Percentiles rank a stretch among this genome's conserved stretches.
phyloP scores from a whole-genome alignment of 2,888 invertebrate species.

The Euzophera pinguis region DNA sequence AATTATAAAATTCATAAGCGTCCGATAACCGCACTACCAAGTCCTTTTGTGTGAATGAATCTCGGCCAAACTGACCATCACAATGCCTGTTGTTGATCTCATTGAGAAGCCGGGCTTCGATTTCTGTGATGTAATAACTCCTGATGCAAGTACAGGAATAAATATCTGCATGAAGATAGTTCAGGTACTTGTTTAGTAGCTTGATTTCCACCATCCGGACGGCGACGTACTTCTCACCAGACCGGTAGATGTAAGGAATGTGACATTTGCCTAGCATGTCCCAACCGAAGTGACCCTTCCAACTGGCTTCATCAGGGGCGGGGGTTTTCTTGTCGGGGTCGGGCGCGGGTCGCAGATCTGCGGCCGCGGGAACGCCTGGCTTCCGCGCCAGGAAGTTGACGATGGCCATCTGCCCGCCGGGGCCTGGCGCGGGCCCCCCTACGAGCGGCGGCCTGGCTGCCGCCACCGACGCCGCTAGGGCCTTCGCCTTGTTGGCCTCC shows the following conservation, averaged over 20 bases:
- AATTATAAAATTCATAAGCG: constrained; percentile 93
- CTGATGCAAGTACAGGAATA: constrained; percentile 95
- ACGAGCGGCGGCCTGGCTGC: constrained; percentile 70
- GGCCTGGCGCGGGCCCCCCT: constrained; percentile 51
- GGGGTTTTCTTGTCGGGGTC: constrained; percentile 67
- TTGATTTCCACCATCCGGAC: constrained; percentile 96
- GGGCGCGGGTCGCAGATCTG: constrained; percentile 47
- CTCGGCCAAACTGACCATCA: constrained; percentile 93
- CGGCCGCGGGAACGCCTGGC: constrained; percentile 43
- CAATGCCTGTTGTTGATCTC: constrained; percentile 96
- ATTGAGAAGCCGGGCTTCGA: constrained; percentile 92
- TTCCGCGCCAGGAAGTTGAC: constrained; percentile 81
- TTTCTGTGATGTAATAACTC: constrained; percentile 95
- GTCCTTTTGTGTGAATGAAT: constrained; percentile 92
- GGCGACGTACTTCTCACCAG: constrained; percentile 93
- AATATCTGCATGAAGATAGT: constrained; percentile 92
- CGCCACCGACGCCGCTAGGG: constrained; percentile 69
- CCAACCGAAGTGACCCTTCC: constrained; percentile 94
- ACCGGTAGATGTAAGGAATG: constrained; percentile 93
- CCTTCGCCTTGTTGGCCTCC: constrained; percentile 87
- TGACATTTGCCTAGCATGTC: constrained; percentile 90
- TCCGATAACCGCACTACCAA: constrained; percentile 93
- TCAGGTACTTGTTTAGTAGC: constrained; percentile 92
- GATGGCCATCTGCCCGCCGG: constrained; percentile 78
- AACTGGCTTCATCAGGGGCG: constrained; percentile 86